Conservation (phyloP, 2,888 invertebrate genomes). For the Agonopterix subpropinquella region DNA sequence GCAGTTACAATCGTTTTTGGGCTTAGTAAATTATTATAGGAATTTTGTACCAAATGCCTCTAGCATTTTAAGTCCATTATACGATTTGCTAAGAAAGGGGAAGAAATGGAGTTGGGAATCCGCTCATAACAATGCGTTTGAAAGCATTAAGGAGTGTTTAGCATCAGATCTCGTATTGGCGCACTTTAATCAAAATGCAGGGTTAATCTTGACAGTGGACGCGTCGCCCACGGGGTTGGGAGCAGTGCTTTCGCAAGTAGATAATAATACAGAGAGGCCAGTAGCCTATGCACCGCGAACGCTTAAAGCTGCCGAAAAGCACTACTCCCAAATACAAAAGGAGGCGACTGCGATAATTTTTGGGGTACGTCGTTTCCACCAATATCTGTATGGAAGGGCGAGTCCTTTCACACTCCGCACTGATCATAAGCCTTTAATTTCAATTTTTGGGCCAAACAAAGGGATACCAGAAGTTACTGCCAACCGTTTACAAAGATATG, state of each 20-base stretch:
- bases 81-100: not conserved
- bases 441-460: constrained; percentile 14
- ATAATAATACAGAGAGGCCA: not conserved
- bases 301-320: constrained; percentile 3
- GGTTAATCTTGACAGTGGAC: constrained; percentile 14
- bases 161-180: constrained; percentile 11
- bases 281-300: constrained; percentile 7
- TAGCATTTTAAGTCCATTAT: not conserved
- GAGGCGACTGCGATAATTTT: constrained; percentile 10
- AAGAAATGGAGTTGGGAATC: not conserved
- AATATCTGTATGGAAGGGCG: not conserved
- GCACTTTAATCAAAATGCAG: constrained; percentile 11
- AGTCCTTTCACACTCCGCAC: not conserved
- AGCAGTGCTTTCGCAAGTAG: constrained; percentile 16
- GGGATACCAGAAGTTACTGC: constrained; percentile 15
- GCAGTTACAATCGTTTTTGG: constrained; percentile 1
- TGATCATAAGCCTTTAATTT: constrained; percentile 9
- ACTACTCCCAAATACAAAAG: constrained; percentile 10
- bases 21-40: constrained; percentile 1
- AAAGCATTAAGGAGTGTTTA: constrained; percentile 1
- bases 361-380: not conserved
- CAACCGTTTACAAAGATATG: constrained; percentile 13
- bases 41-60: not conserved
- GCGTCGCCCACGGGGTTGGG: constrained; percentile 16
- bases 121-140: not conserved